Percentiles rank a stretch among this genome's conserved stretches.
phyloP scores from a whole-genome alignment of 2,888 invertebrate genomes.

The Chrysodeixis includens region DNA sequence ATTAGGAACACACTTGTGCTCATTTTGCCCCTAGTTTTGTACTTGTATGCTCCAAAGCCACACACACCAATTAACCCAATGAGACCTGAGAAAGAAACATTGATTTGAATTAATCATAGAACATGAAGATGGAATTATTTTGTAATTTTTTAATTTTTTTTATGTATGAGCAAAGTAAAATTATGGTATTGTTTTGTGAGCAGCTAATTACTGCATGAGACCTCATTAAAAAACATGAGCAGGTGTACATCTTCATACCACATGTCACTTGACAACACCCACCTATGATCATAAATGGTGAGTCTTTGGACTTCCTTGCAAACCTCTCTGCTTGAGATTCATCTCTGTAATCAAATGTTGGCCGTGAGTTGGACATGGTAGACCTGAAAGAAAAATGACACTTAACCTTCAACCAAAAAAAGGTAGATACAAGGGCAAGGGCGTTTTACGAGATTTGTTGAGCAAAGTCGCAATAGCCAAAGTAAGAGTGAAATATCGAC shows the following conservation, averaged over 20 bases:
- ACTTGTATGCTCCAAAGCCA: conserved; percentile 93
- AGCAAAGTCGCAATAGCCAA: too few relatives aligned
- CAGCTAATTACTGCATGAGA: background rate
- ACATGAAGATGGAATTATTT: too few relatives aligned
- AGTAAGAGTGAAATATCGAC: too few relatives aligned
- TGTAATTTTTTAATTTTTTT: too few relatives aligned
- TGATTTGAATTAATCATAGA: background rate
- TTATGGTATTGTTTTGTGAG: background rate
- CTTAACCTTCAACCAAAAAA: conserved; percentile 9
- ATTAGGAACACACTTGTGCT: conserved; percentile 95
- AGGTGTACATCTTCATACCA: background rate
- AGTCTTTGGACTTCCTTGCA: conserved; percentile 91
- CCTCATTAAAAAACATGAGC: background rate
- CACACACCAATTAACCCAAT: conserved; percentile 91
- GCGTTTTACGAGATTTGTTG: background rate
- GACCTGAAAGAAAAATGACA: conserved; percentile 34
- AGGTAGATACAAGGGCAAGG: conserved; percentile 6
- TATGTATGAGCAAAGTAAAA: background rate
- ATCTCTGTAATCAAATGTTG: conserved; percentile 84
- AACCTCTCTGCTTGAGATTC: conserved; percentile 89
- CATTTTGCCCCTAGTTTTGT: conserved; percentile 92
- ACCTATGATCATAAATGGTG: conserved; percentile 93
- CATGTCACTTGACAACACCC: conserved; percentile 59
- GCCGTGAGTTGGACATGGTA: conserved; percentile 75
- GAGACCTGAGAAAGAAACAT: conserved; percentile 89